These are phyloP conservation scores for Acanthisitta chloris DNA, from an alignment of 2,113 vertebrate species.

Conservation along the genomic window DNA sequence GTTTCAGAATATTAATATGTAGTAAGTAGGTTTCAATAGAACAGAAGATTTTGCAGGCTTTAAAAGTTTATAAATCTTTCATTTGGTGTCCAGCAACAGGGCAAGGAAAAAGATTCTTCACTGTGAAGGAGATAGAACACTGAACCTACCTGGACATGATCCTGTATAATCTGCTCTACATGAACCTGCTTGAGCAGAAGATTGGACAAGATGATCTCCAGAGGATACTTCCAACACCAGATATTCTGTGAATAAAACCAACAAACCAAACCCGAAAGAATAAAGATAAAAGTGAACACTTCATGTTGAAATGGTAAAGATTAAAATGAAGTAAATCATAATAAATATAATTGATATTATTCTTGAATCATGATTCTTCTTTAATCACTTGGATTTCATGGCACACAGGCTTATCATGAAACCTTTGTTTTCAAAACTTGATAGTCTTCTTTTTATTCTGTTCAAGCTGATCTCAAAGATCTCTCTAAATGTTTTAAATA, in stretches of 20 bases:
- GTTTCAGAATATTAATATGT: not conserved
- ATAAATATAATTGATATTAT: not conserved
- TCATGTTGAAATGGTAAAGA: not conserved
- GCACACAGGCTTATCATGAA: accelerated
- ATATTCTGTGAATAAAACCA: not conserved
- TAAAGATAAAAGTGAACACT: not conserved
- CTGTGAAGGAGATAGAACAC: not conserved
- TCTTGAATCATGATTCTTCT: not conserved
- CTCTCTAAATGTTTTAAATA: not conserved
- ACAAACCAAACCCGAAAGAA: not conserved
- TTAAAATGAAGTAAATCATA: not conserved
- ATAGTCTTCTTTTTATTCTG: accelerated
- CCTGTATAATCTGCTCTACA: not conserved
- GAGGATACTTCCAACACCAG: not conserved
- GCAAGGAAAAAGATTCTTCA: not conserved
- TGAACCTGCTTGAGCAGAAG: not conserved
- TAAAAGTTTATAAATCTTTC: not conserved
- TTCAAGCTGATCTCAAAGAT: not conserved
- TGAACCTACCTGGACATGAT: no score
- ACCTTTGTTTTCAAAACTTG: not conserved
- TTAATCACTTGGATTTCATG: not conserved
- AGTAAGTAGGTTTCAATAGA: not conserved
- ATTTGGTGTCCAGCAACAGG: not conserved
- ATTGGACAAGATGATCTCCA: not conserved
- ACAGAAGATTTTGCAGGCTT: not conserved